Base-by-base conservation (phyloP, 1,140 invertebrate species). In the Muscidifurax raptorellus region DNA sequence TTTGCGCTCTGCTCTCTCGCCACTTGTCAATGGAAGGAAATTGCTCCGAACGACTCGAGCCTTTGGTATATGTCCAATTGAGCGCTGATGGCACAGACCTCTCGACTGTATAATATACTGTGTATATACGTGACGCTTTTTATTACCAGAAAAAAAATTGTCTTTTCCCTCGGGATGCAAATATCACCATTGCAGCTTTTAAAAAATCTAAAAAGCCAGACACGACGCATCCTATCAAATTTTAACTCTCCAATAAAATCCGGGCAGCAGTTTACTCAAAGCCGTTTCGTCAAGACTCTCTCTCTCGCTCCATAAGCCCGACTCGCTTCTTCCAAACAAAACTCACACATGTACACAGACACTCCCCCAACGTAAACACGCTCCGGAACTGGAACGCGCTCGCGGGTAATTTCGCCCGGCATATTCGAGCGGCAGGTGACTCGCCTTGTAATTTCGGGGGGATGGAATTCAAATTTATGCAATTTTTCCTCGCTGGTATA, bases 391-490 rank as follows among this genome's bases (percentile, higher is more conserved):
- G 28, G 71, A 82, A 22, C 80, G 80, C 30, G 59, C 59, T 36
- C 71, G 12, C 47, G 80, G 28, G 13, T 40, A 66, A 64, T 82
- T 75, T 67, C 36, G 10, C 30, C 40, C 75, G 77, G n/a, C 6
- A 72, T 32, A 27, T 27, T 47, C 22, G 40, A 44, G 66, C 78
- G 13, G 71, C 80, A 75, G 80, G 71, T 81, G 79, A 52, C 76
- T 32, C 30, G 64, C 79, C 40, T 36, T 44, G 40, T 69, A 80
- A 30, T 80, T 80, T 25, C 36, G 66, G n/a, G n/a, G 40, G 40
- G 40, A 30, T 30, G 79, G 44, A 71, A 74, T 82, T 74, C 69
- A 74, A 82, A 82, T 82, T 59, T 82, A 82, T 82, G 79, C 69
- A 18, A 32, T 81, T 81, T 81, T 81, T 81, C 27, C 47, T 13